Evolutionary conservation across 2,113 vertebrate genomes (phyloP).

Genomic region (Eulemur macaco): DNA sequence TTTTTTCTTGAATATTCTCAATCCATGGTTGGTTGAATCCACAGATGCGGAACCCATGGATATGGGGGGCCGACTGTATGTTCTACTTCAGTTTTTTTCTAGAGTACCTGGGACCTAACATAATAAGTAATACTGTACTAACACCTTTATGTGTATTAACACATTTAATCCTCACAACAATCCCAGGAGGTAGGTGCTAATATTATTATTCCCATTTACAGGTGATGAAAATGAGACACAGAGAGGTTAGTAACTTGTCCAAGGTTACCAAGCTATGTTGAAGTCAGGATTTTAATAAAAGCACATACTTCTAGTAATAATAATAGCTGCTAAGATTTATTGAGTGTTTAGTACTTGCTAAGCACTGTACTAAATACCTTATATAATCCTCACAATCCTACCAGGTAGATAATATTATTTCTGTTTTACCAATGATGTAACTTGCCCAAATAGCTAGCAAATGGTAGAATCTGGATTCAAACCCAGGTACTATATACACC

Average conservation of each 20-base stretch:
- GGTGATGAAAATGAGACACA: conserved; percentile 18
- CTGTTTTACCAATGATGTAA: conserved; percentile 24
- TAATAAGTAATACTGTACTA: not conserved
- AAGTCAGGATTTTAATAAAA: conserved; percentile 33
- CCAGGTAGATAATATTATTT: not conserved
- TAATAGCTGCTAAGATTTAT: not conserved
- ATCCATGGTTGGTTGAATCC: not conserved
- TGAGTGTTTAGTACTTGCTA: not conserved
- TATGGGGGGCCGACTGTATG: not conserved
- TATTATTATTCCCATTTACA: conserved; percentile 25
- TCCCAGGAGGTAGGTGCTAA: not conserved
- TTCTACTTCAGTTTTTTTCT: not conserved
- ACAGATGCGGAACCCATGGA: not conserved
- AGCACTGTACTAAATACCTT: not conserved
- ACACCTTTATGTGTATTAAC: not conserved
- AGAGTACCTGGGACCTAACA: not conserved
- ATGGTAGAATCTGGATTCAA: not conserved
- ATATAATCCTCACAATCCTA: not conserved
- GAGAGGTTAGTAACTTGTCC: conserved; percentile 39
- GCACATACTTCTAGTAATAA: not conserved
- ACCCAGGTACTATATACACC: not conserved
- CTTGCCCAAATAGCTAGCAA: not conserved
- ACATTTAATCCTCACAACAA: not conserved
- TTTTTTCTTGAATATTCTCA: not conserved
- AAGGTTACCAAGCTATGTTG: not conserved